Percentiles rank a stretch among this genome's conserved stretches.
phyloP scores from a whole-genome alignment of 2,888 invertebrate species.

The Phasia obesa region DNA sequence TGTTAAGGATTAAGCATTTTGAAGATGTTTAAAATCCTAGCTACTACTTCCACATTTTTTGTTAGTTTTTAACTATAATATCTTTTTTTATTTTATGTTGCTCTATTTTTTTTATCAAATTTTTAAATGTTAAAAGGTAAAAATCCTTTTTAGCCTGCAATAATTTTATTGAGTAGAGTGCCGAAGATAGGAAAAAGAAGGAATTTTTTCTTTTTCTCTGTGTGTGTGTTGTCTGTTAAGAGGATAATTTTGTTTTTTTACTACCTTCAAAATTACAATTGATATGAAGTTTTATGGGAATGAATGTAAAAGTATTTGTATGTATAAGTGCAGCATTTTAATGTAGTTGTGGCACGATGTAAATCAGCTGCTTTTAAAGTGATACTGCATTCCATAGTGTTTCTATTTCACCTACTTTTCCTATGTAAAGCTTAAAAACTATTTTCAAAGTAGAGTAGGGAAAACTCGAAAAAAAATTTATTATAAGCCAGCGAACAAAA shows the following conservation, averaged over 20 bases:
- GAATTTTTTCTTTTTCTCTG: conserved; percentile 2
- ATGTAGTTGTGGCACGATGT: neutral
- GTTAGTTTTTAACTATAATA: neutral
- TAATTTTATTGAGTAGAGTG: conserved; percentile 51
- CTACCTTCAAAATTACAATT: conserved; percentile 61
- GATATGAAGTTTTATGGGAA: conserved; percentile 66
- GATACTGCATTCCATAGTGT: neutral
- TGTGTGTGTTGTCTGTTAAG: conserved; percentile 41
- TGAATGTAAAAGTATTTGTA: neutral
- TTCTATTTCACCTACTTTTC: conserved; percentile 39
- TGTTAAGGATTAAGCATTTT: conserved; percentile 56
- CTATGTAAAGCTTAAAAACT: conserved; percentile 44
- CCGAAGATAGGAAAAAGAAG: conserved; percentile 26
- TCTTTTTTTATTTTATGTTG: too few relatives aligned
- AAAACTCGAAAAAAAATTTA: conserved; percentile 33
- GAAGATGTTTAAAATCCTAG: conserved; percentile 49
- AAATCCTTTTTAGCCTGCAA: conserved; percentile 67
- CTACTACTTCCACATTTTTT: conserved; percentile 64
- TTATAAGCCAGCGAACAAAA: neutral
- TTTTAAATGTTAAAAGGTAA: conserved; percentile 57
- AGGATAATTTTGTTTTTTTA: conserved; percentile 63
- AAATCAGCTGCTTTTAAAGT: conserved; percentile 47
- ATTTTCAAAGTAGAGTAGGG: conserved; percentile 13
- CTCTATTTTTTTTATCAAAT: conserved; percentile 57
- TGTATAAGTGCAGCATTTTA: too few relatives aligned